These are phyloP conservation scores for Misgurnus anguillicaudatus DNA, from an alignment of 2,113 vertebrate genomes.

Conservation along the genomic window DNA sequence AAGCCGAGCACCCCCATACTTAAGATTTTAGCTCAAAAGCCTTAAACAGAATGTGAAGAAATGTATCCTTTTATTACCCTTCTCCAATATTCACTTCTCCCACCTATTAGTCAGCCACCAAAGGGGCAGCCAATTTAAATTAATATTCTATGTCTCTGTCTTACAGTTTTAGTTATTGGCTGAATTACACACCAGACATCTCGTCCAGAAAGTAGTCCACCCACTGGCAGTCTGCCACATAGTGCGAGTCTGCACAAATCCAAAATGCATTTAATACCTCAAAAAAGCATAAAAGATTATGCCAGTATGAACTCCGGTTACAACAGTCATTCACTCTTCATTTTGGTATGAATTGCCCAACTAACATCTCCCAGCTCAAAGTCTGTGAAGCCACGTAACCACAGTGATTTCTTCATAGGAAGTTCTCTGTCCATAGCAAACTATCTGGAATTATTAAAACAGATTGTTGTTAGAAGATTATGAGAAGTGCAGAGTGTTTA, in stretches of 20 bases:
- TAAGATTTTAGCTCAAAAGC: conserved; percentile 19
- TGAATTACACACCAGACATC: conserved; percentile 31
- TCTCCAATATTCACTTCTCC: conserved; percentile 32
- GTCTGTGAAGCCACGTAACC: no score
- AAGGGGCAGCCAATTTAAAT: conserved; percentile 22
- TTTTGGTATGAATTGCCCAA: conserved; percentile 19
- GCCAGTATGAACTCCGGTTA: conserved; percentile 20
- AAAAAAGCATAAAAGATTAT: not conserved
- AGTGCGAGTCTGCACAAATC: conserved; percentile 13
- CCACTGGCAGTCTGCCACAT: conserved; percentile 17
- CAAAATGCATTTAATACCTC: not conserved
- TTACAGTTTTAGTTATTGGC: conserved; percentile 20
- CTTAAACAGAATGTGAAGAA: conserved; percentile 2
- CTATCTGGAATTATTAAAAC: no score
- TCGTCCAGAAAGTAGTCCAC: conserved; percentile 17
- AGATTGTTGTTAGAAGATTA: no score
- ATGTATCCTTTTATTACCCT: conserved; percentile 32
- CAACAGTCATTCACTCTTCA: not conserved
- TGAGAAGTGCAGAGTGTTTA: no score
- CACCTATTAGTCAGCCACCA: conserved; percentile 25
- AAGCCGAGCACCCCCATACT: conserved; percentile 16
- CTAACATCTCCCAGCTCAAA: not conserved
- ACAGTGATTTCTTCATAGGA: no score
- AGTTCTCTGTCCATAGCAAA: no score
- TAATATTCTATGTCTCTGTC: conserved; percentile 18